Base-by-base conservation (phyloP, 1,140 invertebrate genomes). In the Brachionus plicatilis region DNA sequence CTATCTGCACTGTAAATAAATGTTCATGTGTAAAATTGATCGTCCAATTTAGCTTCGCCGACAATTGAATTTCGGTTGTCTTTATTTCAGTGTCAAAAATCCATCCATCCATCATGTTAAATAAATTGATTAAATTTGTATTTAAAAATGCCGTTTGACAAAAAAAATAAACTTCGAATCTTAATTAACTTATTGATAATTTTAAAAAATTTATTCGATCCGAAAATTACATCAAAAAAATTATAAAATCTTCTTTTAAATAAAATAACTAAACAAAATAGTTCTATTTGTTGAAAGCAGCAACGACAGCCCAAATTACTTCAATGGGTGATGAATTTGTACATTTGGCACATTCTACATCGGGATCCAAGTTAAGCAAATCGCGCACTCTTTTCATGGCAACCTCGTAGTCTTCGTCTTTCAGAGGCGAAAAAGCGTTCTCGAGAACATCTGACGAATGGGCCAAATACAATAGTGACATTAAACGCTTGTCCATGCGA, bases 391-490 rank as follows among this genome's bases (percentile, higher is more conserved):
- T 93, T 87, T 96, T 95, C 93, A 97, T 98, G 60, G 96, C 97
- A 85, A 99, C 91, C 91, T 99, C 97, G 89, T 99, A 99, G 89
- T 99, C 97, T 87, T 99, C 96, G 89, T 99, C 96, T 53, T 95
- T 97, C 2, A 99, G 92, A 1, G 97, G 96, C 24, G 95, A 96
- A 91, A 99, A 99, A n/a, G 98, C 98, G 91, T 99, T 99, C 91
- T 99, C 98, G 5, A 99, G 91, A 14, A 99, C 97, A 91, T 99
- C 97, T 68, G 96, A 97, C 14, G 96, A 95, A 90, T 99, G 96
- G 24, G 97, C 96, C 76, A 99, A 91, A 88, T 97, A 94, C 87
- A 99, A 93, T 70, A 99, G 91, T 24, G 96, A 93, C 85, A 99
- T 90, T 85, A 95, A 93, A 65, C 97, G 92, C 88, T 94, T 95